A percentile compares a stretch with the other conserved stretches of the same genome.
Evolutionary conservation across 2,888 invertebrate species (phyloP).

Genomic region (Pecten maximus): DNA sequence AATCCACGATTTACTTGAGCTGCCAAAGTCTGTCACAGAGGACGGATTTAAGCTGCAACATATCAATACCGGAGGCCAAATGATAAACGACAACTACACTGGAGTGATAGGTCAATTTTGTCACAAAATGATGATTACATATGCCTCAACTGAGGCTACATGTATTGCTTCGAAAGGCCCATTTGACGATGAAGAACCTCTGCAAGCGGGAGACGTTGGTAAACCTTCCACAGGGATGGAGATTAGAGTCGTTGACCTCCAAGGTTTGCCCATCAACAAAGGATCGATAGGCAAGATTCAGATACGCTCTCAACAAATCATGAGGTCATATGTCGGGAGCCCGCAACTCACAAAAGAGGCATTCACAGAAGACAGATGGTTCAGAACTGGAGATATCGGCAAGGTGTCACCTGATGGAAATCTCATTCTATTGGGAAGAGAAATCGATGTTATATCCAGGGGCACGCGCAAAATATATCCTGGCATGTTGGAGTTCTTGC

Average conservation of each 20-base stretch:
- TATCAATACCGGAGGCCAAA: slow-evolving; percentile 41
- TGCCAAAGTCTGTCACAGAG: not conserved
- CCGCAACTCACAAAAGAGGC: slow-evolving; percentile 37
- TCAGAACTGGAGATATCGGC: slow-evolving; percentile 44
- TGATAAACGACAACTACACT: slow-evolving; percentile 40
- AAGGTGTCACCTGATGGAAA: not conserved
- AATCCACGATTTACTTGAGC: not conserved
- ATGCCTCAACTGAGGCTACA: slow-evolving; percentile 43
- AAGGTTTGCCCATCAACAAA: not conserved
- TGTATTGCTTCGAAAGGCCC: not conserved
- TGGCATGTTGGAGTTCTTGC: slow-evolving; percentile 45
- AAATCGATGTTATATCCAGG: slow-evolving; percentile 42
- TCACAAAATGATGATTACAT: slow-evolving; percentile 33
- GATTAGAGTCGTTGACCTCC: slow-evolving; percentile 39
- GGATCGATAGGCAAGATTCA: slow-evolving; percentile 37
- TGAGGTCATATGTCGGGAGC: slow-evolving; percentile 35
- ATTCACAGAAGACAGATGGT: slow-evolving; percentile 39
- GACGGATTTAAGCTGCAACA: slow-evolving; percentile 33
- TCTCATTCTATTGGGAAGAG: slow-evolving; percentile 45
- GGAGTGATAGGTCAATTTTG: slow-evolving; percentile 36
- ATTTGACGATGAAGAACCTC: not conserved
- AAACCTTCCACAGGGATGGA: slow-evolving; percentile 40
- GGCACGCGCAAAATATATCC: slow-evolving; percentile 44
- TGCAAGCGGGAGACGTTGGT: slow-evolving; percentile 44
- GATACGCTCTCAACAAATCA: slow-evolving; percentile 1